These are phyloP conservation scores for Propithecus deckenii DNA, from an alignment of 2,797 vertebrate species.

Conservation along the genomic window DNA sequence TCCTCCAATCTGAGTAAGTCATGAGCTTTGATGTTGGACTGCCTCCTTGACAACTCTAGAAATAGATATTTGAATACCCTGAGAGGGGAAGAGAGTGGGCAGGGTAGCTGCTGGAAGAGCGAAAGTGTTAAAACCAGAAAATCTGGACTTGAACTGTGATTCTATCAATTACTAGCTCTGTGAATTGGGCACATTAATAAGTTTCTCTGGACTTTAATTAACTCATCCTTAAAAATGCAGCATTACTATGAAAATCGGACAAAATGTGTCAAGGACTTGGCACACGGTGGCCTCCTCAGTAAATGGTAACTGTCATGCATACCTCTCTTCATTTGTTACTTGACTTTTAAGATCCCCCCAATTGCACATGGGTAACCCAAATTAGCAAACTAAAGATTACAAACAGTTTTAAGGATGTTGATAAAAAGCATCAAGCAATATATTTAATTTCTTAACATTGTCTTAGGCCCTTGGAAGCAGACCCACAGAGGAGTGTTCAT, in stretches of 20 bases:
- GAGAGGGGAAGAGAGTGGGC: background rate
- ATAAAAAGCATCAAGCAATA: background rate
- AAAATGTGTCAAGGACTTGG: background rate
- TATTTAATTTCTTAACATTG: background rate
- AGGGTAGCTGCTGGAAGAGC: background rate
- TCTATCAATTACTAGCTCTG: background rate
- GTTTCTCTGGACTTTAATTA: background rate
- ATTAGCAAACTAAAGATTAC: background rate
- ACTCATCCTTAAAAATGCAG: slow-evolving; percentile 32
- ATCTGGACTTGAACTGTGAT: background rate
- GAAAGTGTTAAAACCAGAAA: background rate
- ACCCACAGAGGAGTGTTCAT: background rate
- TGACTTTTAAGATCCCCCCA: slow-evolving; percentile 19
- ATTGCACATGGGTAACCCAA: background rate
- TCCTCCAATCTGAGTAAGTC: background rate
- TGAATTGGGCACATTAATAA: background rate
- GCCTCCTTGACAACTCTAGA: slow-evolving; percentile 25
- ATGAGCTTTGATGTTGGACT: background rate
- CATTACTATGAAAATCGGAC: background rate
- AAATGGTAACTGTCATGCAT: background rate
- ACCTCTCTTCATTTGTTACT: slow-evolving; percentile 21
- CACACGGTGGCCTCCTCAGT: background rate
- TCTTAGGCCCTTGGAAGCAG: background rate
- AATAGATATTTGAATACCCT: background rate
- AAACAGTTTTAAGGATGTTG: background rate